Evolutionary conservation across 2,797 vertebrate species (phyloP), one percentile per base, ranked within the genome.

Genomic region (Pelodytes ibericus): DNA sequence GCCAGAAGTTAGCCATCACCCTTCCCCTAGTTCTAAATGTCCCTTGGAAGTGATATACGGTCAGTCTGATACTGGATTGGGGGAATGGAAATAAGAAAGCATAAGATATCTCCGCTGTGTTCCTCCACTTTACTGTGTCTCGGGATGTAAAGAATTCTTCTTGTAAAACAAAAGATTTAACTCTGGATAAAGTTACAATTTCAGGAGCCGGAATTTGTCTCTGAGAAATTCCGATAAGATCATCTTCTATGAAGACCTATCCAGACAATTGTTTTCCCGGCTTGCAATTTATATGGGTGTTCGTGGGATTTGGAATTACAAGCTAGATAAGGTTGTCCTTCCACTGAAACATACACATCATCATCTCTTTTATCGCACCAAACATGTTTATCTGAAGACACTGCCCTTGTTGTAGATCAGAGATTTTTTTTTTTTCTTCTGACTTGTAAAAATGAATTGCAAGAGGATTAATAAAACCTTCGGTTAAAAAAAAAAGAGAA

Each of bases 201-300:
- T 82, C 82, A 86, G 79, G 80, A 86, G 85, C 83, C 81, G 75
- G 83, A 85, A 84, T 84, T 83, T 86, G 83, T 86, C 83, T 86
- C 80, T 51, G 71, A 78, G 80, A 81, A 83, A 83, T 80, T 77
- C 82, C 71, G 86, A 87, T 88, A 87, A 88, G 82, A 87, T 86
- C 83, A 75, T 84, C 83, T 83, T 81, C 81, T 87, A 81, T 73
- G 76, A 87, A 82, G 74, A 83, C 74, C 80, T 85, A 82, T 83
- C 83, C 74, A 70, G 75, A 81, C 84, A 83, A 88, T 85, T 84
- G 87, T 82, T 84, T 86, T 81, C 75, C 79, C 81, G 71, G 81
- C 83, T 80, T 74, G 78, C 81, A 82, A 81, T 84, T 85, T 86
- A 86, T 87, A 84, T 78, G 72, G 75, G 73, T 80, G 61, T 83